Conservation (phyloP, 2,888 invertebrate species). For the Nemotelus nigrinus region DNA sequence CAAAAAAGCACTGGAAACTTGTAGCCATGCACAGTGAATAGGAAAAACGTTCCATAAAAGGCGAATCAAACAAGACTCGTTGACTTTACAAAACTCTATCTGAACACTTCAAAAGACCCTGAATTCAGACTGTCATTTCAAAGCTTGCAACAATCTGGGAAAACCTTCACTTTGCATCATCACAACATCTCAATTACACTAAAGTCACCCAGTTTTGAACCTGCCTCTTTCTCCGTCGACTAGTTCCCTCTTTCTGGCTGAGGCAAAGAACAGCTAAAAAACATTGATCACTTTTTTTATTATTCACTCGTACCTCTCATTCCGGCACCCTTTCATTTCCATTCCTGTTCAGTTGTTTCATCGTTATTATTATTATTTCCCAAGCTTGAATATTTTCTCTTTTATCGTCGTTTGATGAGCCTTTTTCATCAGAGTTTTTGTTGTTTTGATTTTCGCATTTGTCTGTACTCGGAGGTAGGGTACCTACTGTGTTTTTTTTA, state of each 20-base stretch:
- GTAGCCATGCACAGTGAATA: conserved; percentile 31
- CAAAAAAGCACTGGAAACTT: neutral
- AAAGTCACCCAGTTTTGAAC: conserved; percentile 34
- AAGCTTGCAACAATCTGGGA: neutral
- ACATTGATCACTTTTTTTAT: conserved; percentile 44
- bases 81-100: conserved; percentile 33
- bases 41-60: conserved; percentile 42
- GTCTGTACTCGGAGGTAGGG: neutral
- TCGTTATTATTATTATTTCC: conserved; percentile 30
- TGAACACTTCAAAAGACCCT: conserved; percentile 30
- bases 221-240: neutral
- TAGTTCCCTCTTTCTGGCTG: neutral
- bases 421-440: conserved; percentile 36
- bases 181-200: conserved; percentile 29
- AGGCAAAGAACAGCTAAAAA: conserved; percentile 22
- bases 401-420: conserved; percentile 45
- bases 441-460: conserved; percentile 18
- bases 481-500: conserved; percentile 11
- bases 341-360: conserved; percentile 5
- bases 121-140: conserved; percentile 19
- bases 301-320: neutral
- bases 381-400: conserved; percentile 26
- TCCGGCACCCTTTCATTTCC: neutral
- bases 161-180: neutral
- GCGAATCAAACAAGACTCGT: conserved; percentile 40